Base-by-base conservation (phyloP, 2,113 vertebrate genomes). In the Psophia crepitans region DNA sequence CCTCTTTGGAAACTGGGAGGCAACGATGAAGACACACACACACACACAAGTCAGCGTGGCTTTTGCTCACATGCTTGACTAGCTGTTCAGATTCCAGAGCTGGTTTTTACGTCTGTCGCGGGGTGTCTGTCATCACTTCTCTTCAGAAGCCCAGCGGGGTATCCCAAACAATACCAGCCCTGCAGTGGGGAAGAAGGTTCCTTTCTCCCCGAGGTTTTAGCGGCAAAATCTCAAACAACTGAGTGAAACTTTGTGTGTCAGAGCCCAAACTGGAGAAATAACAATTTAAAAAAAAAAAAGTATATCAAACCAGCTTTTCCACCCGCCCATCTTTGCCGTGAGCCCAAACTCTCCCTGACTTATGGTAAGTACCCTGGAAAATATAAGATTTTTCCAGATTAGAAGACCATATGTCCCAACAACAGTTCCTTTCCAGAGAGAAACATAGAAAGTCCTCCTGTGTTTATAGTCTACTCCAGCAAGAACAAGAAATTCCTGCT, bases 321-420 rank as follows among this genome's bases (percentile, higher is more conserved):
- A 2, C 57, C 56, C 73, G 87, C 46, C 68, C 86, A 43, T 61
- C 57, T 89, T 90, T 68, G 43, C 79, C 4, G 2, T 14, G 32
- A 95, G 76, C 51, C 51, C 77, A 90, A 92, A 81, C 27, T 73
- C 83, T 90, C 43, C 17, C 76, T 87, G 80, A 75, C 22, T 92
- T 61, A 93, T 84, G 84, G 94, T 77, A 97, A 84, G 44, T 60
- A 87, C 93, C 69, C 69, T 94, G 87, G 91, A 97, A 97, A 93
- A 87, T 26, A 39, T 3, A 92, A 74, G 15, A 70, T 57, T 76
- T 93, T 94, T 85, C 77, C 74, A 79, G 87, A 84, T 91, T 85
- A 82, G 33, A 91, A 87, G 46, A 91, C 69, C 83, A 64, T 77
- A 81, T 84, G 89, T 87, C 66, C 58, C 46, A 8, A 90, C 78